Base-by-base conservation (phyloP, 2,888 invertebrate species). In the Myathropa florea region DNA sequence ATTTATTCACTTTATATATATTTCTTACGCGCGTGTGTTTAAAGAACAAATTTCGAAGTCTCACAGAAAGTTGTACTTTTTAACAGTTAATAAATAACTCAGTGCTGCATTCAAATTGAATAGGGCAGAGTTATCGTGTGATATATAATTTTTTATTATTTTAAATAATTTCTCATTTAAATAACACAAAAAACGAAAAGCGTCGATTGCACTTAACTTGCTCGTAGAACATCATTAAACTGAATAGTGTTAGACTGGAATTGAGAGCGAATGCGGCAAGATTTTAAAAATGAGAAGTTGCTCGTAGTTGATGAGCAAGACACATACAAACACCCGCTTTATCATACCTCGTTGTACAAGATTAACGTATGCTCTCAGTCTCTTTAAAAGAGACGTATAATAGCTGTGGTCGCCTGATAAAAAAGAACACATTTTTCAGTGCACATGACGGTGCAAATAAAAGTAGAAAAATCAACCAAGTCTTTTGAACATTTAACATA, bases 161-260 rank as follows among this genome's bases (percentile, higher is more conserved):
- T 46, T 64, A 39, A 78, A 36, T 12, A 28, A 39, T 71, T 28
- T 28, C 59, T 57, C 36, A 57, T 28, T 71, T 26, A 60, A 72
- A 79, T 7, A 39, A 24, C 46, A 73, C 68, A 67, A 67, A n/a
- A 63, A 81, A 59, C 24, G 28, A 68, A 36, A 26, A 67, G 39
- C 61, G 60, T 30, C 46, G 70, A 65, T 57, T 63, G 53, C 57
- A 78, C 33, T 67, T 73, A 73, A 57, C 60, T 78, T 55, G 36
- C 57, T 61, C 71, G 73, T 65, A 75, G 65, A 78, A 65, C 75
- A 75, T 73, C 70, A 86, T 72, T 71, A 9, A 67, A 83, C 75
- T 78, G 73, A 86, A 64, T 60, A 81, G 39, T 36, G 61, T 76
- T 26, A 14, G 67, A 73, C 33, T 70, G 30, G 60, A 39, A 73